Conservation (phyloP, 2,797 vertebrate species). For the Peromyscus melanophrys region DNA sequence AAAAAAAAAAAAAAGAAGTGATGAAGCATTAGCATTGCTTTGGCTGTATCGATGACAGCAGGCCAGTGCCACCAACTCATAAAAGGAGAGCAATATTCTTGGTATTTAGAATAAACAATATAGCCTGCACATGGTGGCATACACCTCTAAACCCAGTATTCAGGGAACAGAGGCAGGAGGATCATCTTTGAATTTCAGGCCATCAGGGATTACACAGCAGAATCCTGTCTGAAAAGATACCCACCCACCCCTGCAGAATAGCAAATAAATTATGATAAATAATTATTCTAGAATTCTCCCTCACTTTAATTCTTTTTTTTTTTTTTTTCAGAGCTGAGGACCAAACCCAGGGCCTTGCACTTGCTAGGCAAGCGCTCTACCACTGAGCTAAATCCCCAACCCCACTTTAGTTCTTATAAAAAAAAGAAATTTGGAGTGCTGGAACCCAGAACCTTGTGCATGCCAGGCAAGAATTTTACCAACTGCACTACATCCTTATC, state of each 20-base stretch:
- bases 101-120: constrained; percentile 52
- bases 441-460: not conserved
- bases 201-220: not conserved
- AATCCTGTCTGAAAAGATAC: not conserved
- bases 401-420: not conserved
- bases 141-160: too few species aligned
- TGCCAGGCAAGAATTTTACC: not conserved
- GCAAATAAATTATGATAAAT: constrained; percentile 17
- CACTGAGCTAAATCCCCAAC: too few species aligned
- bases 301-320: not conserved
- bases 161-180: not conserved
- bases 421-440: not conserved
- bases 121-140: not conserved
- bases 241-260: not conserved
- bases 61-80: not conserved
- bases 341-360: too few species aligned
- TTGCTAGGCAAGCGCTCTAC: too few species aligned
- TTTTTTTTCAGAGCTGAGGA: too few species aligned
- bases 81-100: not conserved
- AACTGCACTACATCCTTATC: not conserved
- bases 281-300: constrained; percentile 5
- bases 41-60: constrained; percentile 28
- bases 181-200: not conserved
- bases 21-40: constrained; percentile 34
- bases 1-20: too few species aligned